These are phyloP conservation scores for Napeogenes sylphis DNA, from an alignment of 2,888 invertebrate species.

Conservation along the genomic window DNA sequence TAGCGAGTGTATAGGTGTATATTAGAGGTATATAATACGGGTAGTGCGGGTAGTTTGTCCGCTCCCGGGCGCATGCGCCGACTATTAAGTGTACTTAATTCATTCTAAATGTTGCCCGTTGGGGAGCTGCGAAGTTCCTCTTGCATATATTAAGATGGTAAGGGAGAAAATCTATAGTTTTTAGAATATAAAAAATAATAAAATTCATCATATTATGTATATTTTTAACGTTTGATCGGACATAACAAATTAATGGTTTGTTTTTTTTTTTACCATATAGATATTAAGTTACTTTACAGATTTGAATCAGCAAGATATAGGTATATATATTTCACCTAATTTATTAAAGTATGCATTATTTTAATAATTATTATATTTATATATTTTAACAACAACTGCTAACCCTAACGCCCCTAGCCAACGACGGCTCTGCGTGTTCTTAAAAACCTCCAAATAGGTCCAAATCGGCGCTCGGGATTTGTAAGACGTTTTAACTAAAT, in stretches of 20 bases:
- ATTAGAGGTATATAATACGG: slow-evolving; percentile 32
- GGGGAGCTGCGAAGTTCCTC: slow-evolving; percentile 31
- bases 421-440: slow-evolving; percentile 1
- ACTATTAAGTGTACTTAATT: slow-evolving; percentile 73
- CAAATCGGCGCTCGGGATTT: neutral
- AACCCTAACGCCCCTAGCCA: neutral
- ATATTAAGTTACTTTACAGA: too few relatives aligned
- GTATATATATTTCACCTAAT: neutral
- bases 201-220: neutral
- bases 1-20: slow-evolving; percentile 18
- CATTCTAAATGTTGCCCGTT: slow-evolving; percentile 62
- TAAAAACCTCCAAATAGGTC: neutral
- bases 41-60: slow-evolving; percentile 42
- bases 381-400: neutral
- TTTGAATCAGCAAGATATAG: too few relatives aligned
- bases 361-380: too few relatives aligned
- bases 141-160: slow-evolving; percentile 21
- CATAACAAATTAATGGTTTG: neutral
- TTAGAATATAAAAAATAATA: neutral
- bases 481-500: slow-evolving; percentile 1
- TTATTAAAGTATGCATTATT: neutral
- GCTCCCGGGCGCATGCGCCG: slow-evolving; percentile 60
- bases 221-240: neutral
- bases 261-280: too few relatives aligned
- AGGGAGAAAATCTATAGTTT: slow-evolving; percentile 14